Conservation (phyloP, 2,113 vertebrate genomes). For the Apaloderma vittatum region DNA sequence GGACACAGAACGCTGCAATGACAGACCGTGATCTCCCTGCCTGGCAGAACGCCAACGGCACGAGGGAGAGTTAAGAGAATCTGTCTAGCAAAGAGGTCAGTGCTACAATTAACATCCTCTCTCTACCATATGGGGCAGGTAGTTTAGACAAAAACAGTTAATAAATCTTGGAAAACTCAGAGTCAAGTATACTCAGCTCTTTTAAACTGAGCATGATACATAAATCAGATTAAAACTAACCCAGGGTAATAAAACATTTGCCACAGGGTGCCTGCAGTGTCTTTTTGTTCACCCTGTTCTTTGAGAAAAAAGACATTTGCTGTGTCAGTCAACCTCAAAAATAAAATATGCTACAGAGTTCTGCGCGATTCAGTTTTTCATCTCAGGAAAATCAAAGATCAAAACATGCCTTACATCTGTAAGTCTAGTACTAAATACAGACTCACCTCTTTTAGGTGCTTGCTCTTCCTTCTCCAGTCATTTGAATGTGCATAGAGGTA, state of each 20-base stretch:
- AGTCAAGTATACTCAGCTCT: not conserved
- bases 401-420: not conserved
- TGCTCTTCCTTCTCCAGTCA: not conserved
- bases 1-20: not conserved
- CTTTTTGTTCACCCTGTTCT: not conserved
- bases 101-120: not conserved
- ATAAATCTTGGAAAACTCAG: not conserved
- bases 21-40: not conserved
- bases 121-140: not conserved
- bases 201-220: not conserved
- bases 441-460: not conserved
- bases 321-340: not conserved
- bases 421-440: not conserved
- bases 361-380: not conserved
- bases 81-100: not conserved
- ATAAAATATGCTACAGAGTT: not conserved
- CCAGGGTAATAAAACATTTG: not conserved
- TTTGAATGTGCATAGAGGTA: not conserved
- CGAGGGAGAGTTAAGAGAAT: not conserved
- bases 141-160: not conserved
- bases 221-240: not conserved
- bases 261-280: not conserved
- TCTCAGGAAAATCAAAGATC: not conserved
- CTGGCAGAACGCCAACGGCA: not conserved
- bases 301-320: not conserved